phyloP scores from a whole-genome alignment of 2,797 vertebrate species.

The Lutjanus campechanus region DNA sequence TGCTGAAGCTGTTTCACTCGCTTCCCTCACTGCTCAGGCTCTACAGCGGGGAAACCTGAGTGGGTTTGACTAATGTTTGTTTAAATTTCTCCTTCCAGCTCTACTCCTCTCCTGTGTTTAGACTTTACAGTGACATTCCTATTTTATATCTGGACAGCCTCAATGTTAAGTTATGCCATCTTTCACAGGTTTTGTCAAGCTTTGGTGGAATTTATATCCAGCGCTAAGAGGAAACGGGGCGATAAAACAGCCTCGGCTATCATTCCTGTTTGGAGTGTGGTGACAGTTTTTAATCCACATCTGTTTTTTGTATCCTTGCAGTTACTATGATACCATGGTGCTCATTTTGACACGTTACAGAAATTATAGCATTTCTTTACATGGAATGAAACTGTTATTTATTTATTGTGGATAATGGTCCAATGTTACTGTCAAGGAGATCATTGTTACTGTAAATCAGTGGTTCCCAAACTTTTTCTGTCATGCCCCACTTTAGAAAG shows the following conservation, averaged over 20 bases:
- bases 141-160: constrained; percentile 70
- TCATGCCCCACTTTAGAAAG: background rate
- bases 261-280: constrained; percentile 19
- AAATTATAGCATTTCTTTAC: constrained; percentile 26
- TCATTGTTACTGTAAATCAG: constrained; percentile 50
- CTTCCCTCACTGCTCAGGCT: constrained; percentile 26
- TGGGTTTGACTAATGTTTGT: constrained; percentile 70
- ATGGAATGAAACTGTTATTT: constrained; percentile 38
- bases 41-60: constrained; percentile 23
- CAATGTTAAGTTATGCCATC: constrained; percentile 38
- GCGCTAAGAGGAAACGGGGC: constrained; percentile 34
- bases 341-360: constrained; percentile 42
- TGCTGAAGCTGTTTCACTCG: constrained; percentile 35
- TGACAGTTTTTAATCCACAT: constrained; percentile 40
- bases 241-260: constrained; percentile 35
- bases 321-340: constrained; percentile 46
- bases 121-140: constrained; percentile 66
- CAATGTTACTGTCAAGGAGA: constrained; percentile 46
- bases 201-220: constrained; percentile 50
- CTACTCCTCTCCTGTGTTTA: constrained; percentile 70
- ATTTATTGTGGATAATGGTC: constrained; percentile 36
- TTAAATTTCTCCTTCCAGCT: constrained; percentile 65
- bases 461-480: constrained; percentile 36
- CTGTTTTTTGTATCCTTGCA: constrained; percentile 55
- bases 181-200: constrained; percentile 64